Percentiles rank a stretch among this genome's conserved stretches.
phyloP scores from a whole-genome alignment of 2,113 vertebrate genomes.

The Trinectes maculatus region DNA sequence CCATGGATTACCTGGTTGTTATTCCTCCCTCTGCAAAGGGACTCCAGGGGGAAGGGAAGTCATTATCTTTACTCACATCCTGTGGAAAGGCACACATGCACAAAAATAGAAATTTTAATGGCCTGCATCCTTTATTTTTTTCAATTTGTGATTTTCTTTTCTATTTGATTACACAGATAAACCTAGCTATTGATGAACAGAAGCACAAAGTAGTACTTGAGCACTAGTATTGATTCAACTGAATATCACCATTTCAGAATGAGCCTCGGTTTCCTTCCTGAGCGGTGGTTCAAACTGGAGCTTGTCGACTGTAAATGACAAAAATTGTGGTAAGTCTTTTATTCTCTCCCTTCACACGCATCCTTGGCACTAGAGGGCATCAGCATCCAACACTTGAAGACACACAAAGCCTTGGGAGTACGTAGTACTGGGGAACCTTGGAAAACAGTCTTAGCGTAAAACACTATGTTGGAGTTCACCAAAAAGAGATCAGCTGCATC shows the following conservation, averaged over 20 bases:
- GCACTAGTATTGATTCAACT: not conserved
- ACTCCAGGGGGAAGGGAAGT: slow-evolving; percentile 92
- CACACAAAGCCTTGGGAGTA: slow-evolving; percentile 4
- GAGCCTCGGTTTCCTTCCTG: slow-evolving; percentile 94
- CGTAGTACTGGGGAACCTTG: slow-evolving; percentile 6
- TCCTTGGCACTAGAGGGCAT: slow-evolving; percentile 68
- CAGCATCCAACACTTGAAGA: slow-evolving; percentile 33
- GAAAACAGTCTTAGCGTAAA: slow-evolving; percentile 17
- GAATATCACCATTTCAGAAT: slow-evolving; percentile 89
- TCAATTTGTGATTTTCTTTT: not conserved
- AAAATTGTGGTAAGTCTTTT: not conserved
- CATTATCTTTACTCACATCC: slow-evolving; percentile 88
- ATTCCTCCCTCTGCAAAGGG: slow-evolving; percentile 90
- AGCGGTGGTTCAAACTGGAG: slow-evolving; percentile 93
- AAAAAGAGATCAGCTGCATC: slow-evolving; percentile 18
- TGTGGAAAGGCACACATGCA: slow-evolving; percentile 68
- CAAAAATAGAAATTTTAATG: slow-evolving; percentile 23
- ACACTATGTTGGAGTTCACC: slow-evolving; percentile 17
- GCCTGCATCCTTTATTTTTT: not conserved
- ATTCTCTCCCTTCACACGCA: not conserved
- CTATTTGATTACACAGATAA: not conserved
- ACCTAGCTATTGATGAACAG: not conserved
- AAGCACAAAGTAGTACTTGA: not conserved
- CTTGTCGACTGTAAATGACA: slow-evolving; percentile 89
- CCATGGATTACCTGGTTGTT: slow-evolving; percentile 83